Percentiles rank a stretch among this genome's conserved stretches.
phyloP scores from a whole-genome alignment of 2,113 vertebrate genomes.

The Periophthalmodon schlosseri region DNA sequence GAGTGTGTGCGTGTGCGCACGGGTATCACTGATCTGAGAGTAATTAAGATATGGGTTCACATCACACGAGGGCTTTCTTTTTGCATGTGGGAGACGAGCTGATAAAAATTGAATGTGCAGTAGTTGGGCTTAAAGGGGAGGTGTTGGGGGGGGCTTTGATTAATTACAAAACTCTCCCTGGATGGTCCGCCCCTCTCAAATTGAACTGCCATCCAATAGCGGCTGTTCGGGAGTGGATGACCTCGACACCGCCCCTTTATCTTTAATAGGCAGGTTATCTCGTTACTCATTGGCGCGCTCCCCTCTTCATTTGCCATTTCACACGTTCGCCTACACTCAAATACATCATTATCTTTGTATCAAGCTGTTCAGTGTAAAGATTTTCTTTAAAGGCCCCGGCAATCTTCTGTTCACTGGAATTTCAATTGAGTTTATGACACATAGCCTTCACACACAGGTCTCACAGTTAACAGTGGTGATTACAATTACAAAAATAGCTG shows the following conservation, averaged over 20 bases:
- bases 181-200: constrained; percentile 44
- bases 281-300: constrained; percentile 52
- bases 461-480: constrained; percentile 5
- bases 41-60: constrained; percentile 77
- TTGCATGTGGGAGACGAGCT: constrained; percentile 59
- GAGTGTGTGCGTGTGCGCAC: constrained; percentile 34
- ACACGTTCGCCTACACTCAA: constrained; percentile 52
- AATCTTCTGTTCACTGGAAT: constrained; percentile 38
- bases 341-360: constrained; percentile 68
- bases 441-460: constrained; percentile 3
- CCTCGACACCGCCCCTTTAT: constrained; percentile 61
- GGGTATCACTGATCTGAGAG: constrained; percentile 74
- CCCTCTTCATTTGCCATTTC: constrained; percentile 39
- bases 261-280: constrained; percentile 71
- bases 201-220: constrained; percentile 54
- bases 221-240: constrained; percentile 46
- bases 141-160: constrained; percentile 71
- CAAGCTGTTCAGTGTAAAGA: constrained; percentile 61
- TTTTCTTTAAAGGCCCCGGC: constrained; percentile 57
- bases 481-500: constrained; percentile 9
- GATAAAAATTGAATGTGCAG: constrained; percentile 69
- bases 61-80: constrained; percentile 57
- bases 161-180: constrained; percentile 72
- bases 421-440: constrained; percentile 58
- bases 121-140: constrained; percentile 59